Conservation (phyloP, 2,797 vertebrate genomes). For the Pangasius mekongensis region DNA sequence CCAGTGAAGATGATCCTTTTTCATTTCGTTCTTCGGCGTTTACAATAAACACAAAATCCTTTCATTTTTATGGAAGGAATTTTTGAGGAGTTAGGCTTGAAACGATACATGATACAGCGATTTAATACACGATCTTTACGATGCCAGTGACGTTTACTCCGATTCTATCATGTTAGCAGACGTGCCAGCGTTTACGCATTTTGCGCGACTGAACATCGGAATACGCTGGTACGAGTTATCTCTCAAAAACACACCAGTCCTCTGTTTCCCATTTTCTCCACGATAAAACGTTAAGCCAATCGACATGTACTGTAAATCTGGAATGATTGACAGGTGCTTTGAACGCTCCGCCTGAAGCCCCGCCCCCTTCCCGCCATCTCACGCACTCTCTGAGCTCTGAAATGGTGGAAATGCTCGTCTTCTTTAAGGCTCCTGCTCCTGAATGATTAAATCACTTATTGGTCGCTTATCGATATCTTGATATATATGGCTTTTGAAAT, state of each 20-base stretch:
- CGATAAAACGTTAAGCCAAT: background rate
- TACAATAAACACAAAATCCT: background rate
- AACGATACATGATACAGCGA: background rate
- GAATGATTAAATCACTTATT: background rate
- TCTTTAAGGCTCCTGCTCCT: background rate
- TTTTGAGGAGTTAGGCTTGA: background rate
- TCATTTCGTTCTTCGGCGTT: background rate
- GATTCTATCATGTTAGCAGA: too few relatives aligned
- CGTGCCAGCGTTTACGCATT: background rate
- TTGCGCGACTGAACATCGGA: too few relatives aligned
- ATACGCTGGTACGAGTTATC: too few relatives aligned
- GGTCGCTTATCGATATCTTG: too few relatives aligned
- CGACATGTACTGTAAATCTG: background rate
- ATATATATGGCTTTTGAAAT: background rate
- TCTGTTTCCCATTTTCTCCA: background rate
- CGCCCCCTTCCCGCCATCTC: background rate
- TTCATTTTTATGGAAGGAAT: background rate
- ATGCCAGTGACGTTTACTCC: too few relatives aligned
- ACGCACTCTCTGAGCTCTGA: background rate
- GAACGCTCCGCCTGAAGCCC: background rate
- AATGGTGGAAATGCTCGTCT: background rate
- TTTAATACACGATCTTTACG: too few relatives aligned
- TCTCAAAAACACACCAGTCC: background rate
- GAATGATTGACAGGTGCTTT: background rate
- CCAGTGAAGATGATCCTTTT: background rate